A percentile compares a stretch with the other conserved stretches of the same genome.
Evolutionary conservation across 37 sponge, comb jelly and placozoan species (phyloP).

Genomic region (Haliclona indistincta): DNA sequence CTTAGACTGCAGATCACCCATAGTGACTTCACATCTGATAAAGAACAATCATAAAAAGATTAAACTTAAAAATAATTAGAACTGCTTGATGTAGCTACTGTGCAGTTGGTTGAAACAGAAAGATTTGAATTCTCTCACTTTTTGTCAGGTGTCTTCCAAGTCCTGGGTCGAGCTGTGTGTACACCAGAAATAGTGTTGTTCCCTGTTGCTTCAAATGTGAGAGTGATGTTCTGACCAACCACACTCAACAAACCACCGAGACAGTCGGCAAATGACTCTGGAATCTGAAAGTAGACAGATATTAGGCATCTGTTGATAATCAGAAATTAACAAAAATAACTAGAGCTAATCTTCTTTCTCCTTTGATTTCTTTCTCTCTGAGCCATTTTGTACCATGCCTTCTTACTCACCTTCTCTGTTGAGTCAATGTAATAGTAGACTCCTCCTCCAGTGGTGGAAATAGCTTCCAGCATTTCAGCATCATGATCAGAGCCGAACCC

Average conservation of each 20-base stretch:
- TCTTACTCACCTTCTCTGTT: conserved; percentile 72
- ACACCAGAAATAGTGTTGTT: conserved; percentile 51
- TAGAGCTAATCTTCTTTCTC: too few relatives aligned
- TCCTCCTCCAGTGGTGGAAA: conserved; percentile 80
- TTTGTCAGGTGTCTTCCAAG: conserved; percentile 57
- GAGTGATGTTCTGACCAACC: conserved; percentile 87
- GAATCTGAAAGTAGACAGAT: conserved; percentile 70
- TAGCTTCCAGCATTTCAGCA: conserved; percentile 73
- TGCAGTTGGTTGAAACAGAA: too few relatives aligned
- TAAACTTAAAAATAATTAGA: conserved; percentile 32
- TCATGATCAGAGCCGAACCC: conserved; percentile 90
- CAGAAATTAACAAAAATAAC: too few relatives aligned
- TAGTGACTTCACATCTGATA: conserved; percentile 56
- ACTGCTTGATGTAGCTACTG: too few relatives aligned
- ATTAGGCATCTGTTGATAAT: conserved; percentile 47
- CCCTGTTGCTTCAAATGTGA: conserved; percentile 54
- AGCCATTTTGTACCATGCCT: too few relatives aligned
- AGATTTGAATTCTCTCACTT: conserved; percentile 26
- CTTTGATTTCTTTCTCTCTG: too few relatives aligned
- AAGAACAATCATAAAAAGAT: conserved; percentile 21
- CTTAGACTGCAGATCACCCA: conserved; percentile 93
- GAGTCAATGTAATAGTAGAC: conserved; percentile 90
- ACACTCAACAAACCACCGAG: conserved; percentile 92
- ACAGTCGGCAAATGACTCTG: conserved; percentile 95
- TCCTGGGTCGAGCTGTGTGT: conserved; percentile 59